Evolutionary conservation across 2,113 vertebrate species (phyloP).

Genomic region (Myrmecobius fasciatus): DNA sequence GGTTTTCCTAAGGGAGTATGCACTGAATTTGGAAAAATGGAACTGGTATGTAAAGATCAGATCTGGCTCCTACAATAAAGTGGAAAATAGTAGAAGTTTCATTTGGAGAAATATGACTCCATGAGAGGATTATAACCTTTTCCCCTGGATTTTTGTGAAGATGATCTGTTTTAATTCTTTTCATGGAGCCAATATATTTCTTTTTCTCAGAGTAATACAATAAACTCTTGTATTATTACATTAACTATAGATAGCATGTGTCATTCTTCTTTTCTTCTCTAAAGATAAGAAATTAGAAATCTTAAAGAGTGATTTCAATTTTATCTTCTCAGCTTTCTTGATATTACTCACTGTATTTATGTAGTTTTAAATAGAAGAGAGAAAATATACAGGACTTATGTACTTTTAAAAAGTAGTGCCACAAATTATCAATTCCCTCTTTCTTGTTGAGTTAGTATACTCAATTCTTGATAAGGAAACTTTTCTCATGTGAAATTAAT

Average conservation of each 20-base stretch:
- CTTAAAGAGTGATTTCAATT: constrained; percentile 7
- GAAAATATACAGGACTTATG: neutral
- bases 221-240: neutral
- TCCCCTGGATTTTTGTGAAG: constrained; percentile 10
- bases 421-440: neutral
- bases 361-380: constrained; percentile 36
- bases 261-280: neutral
- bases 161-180: neutral
- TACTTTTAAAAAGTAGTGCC: constrained; percentile 30
- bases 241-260: neutral
- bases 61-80: constrained; percentile 14
- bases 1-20: neutral
- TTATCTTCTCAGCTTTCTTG: neutral
- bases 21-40: neutral
- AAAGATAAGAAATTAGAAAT: constrained; percentile 26
- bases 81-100: neutral
- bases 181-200: constrained; percentile 6
- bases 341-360: neutral
- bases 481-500: neutral
- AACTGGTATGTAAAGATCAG: neutral
- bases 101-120: neutral
- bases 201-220: neutral
- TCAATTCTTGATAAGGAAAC: neutral
- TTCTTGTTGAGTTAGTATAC: neutral
- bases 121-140: neutral